Conservation (phyloP, 2,888 invertebrate species). For the Leucozona laternaria region DNA sequence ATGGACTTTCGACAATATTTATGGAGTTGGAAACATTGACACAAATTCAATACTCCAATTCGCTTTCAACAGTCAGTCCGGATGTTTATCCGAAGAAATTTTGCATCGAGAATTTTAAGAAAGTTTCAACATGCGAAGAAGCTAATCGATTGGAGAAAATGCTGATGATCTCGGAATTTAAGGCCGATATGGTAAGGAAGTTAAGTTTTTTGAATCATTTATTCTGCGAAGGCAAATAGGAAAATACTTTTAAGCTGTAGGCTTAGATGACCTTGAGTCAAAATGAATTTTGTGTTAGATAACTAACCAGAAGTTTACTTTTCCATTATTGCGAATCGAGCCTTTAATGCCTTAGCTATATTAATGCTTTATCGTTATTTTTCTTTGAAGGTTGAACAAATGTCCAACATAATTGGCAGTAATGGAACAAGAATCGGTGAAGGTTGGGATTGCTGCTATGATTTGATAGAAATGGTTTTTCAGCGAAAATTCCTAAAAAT, state of each 20-base stretch:
- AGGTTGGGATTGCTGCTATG: background rate
- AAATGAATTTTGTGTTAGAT: no score
- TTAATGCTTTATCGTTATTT: background rate
- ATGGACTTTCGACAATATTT: background rate
- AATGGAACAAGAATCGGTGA: background rate
- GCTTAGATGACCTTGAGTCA: no score
- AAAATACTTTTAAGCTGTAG: no score
- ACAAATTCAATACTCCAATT: background rate
- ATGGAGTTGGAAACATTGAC: background rate
- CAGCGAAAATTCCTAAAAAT: background rate
- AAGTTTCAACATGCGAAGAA: slow-evolving; percentile 1
- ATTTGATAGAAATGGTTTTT: background rate
- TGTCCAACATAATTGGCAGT: background rate
- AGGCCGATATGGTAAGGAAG: slow-evolving; percentile 2
- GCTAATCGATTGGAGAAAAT: slow-evolving; percentile 7
- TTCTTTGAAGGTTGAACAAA: background rate
- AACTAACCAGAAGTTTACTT: no score
- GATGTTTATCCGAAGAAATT: slow-evolving; percentile 8
- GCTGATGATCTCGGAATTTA: background rate
- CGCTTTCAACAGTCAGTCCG: background rate
- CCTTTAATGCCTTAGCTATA: no score
- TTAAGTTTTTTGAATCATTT: no score
- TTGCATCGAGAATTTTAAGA: slow-evolving; percentile 14
- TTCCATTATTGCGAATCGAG: no score
- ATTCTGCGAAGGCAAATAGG: no score